These are phyloP conservation scores for Encarsia formosa DNA, from an alignment of 2,888 invertebrate genomes.

Conservation along the genomic window DNA sequence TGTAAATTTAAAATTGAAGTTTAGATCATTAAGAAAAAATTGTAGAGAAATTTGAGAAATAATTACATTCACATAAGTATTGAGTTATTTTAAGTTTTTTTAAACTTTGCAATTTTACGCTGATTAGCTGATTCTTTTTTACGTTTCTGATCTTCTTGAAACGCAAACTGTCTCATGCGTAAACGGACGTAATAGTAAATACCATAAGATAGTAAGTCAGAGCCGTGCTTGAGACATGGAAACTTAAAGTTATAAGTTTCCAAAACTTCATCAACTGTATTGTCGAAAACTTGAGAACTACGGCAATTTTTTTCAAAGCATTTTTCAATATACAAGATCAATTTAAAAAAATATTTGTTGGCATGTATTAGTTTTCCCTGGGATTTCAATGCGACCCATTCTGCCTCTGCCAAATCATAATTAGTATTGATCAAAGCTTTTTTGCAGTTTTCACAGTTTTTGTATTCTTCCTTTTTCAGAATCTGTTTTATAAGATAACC, in stretches of 20 bases:
- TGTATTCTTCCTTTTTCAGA: not conserved
- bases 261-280: constrained; percentile 20
- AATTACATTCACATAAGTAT: no score
- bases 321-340: constrained; percentile 14
- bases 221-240: constrained; percentile 53
- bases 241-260: constrained; percentile 23
- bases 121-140: no score
- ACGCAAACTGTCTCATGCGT: no score
- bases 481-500: constrained; percentile 22
- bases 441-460: constrained; percentile 2
- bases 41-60: no score
- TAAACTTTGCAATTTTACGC: no score
- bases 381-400: constrained; percentile 12
- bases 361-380: constrained; percentile 18
- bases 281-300: constrained; percentile 14
- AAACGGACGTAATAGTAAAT: not conserved
- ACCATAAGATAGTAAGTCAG: constrained; percentile 19
- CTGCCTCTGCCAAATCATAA: not conserved
- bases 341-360: constrained; percentile 15
- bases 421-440: not conserved
- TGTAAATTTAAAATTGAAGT: no score
- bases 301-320: constrained; percentile 12
- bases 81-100: no score
- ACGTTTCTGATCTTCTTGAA: no score
- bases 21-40: no score